Evolutionary conservation across 2,888 invertebrate genomes (phyloP).

Genomic region (Malacosoma neustria): DNA sequence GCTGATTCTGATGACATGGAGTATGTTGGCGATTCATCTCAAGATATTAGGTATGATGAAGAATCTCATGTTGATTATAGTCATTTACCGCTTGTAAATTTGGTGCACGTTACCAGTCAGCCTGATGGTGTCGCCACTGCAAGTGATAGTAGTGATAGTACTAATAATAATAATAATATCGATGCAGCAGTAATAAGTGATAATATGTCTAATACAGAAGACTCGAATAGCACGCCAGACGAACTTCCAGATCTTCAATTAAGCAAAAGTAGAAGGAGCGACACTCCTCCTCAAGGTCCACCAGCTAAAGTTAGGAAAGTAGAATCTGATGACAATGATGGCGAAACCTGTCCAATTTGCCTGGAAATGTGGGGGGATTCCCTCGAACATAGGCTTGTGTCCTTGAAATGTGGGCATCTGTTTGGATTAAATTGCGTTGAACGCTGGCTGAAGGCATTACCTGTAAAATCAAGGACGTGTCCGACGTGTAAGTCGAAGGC

Average conservation of each 20-base stretch:
- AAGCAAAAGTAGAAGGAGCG: constrained; percentile 11
- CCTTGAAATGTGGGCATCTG: constrained; percentile 93
- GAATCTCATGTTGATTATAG: too few species aligned
- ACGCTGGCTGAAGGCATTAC: constrained; percentile 79
- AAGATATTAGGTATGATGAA: too few species aligned
- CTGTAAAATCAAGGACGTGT: constrained; percentile 78
- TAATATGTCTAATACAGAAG: not conserved
- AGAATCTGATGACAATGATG: constrained; percentile 72
- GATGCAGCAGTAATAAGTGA: not conserved
- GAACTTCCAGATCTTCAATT: too few species aligned
- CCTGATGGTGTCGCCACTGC: not conserved
- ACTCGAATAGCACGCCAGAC: not conserved
- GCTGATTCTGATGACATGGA: too few species aligned
- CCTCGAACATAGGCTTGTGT: constrained; percentile 89
- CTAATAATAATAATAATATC: not conserved
- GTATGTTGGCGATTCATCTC: too few species aligned
- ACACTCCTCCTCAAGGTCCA: constrained; percentile 24
- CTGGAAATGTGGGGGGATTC: constrained; percentile 90
- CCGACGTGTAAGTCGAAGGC: constrained; percentile 92
- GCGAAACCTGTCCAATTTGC: constrained; percentile 89
- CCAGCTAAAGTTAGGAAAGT: constrained; percentile 44
- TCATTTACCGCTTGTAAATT: too few species aligned
- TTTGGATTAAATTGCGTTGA: constrained; percentile 89
- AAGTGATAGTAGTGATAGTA: not conserved
- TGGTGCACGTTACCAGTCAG: too few species aligned